Percentiles rank a stretch among this genome's conserved stretches.
Evolutionary conservation across 35 echinoderm and acorn worm species (phyloP).

Genomic region (Anneissia japonica): DNA sequence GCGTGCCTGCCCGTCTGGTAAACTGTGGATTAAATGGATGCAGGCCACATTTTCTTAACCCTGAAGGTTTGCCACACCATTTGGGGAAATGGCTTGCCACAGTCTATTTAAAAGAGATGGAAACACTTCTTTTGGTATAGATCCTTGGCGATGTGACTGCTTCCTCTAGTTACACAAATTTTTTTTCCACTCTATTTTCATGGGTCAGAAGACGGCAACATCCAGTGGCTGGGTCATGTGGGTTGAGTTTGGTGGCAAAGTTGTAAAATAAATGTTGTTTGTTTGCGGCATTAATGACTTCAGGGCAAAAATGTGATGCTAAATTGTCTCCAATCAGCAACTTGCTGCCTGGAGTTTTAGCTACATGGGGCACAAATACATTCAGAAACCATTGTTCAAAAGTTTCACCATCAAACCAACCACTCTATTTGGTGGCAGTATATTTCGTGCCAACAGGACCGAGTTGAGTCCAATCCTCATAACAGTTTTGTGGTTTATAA

Average conservation of each 20-base stretch:
- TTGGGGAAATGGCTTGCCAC: slow-evolving; percentile 1
- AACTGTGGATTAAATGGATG: slow-evolving; percentile 21
- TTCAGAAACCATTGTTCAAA: slow-evolving; percentile 36
- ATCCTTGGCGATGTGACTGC: neutral
- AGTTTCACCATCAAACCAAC: slow-evolving; percentile 31
- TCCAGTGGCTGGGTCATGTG: slow-evolving; percentile 37
- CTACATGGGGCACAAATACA: slow-evolving; percentile 10
- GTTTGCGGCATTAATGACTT: slow-evolving; percentile 6
- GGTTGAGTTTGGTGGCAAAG: slow-evolving; percentile 28
- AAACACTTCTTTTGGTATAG: slow-evolving; percentile 30
- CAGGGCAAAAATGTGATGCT: slow-evolving; percentile 18
- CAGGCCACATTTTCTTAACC: neutral
- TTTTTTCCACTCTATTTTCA: slow-evolving; percentile 5
- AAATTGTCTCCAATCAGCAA: slow-evolving; percentile 21
- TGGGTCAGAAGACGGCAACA: slow-evolving; percentile 22
- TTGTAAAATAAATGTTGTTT: slow-evolving; percentile 25
- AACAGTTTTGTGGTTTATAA: neutral
- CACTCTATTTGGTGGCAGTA: no score
- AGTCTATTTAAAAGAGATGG: slow-evolving; percentile 16
- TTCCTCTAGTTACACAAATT: slow-evolving; percentile 4
- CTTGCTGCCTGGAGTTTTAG: neutral
- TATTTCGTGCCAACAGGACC: no score
- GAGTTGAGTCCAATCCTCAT: neutral
- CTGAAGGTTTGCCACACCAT: slow-evolving; percentile 8
- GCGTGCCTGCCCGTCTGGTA: neutral